These are phyloP conservation scores for Amphiprion clarkii DNA, from an alignment of 2,797 vertebrate species.

Conservation along the genomic window DNA sequence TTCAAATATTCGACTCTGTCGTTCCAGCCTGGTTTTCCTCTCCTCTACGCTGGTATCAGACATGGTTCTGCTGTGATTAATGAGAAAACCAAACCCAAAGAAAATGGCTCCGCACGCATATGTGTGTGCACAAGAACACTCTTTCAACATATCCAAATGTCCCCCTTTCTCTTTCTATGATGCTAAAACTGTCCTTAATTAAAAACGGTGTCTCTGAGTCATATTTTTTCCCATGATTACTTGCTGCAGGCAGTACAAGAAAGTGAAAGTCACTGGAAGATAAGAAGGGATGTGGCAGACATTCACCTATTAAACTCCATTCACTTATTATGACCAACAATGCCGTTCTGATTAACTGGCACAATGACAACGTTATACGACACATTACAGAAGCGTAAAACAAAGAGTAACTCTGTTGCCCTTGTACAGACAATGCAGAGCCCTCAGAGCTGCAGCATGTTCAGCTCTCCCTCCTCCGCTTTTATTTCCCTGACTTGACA, in stretches of 20 bases:
- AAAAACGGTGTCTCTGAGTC: conserved; percentile 59
- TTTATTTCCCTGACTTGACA: conserved; percentile 60
- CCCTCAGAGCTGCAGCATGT: conserved; percentile 29
- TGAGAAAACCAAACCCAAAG: conserved; percentile 62
- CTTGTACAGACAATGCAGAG: conserved; percentile 61
- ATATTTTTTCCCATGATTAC: conserved; percentile 67
- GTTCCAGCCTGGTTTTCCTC: conserved; percentile 62
- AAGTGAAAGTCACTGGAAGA: conserved; percentile 66
- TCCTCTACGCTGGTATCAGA: conserved; percentile 57
- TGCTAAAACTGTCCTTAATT: conserved; percentile 68
- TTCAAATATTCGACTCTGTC: conserved; percentile 75
- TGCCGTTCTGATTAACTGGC: conserved; percentile 60
- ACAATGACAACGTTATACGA: conserved; percentile 49
- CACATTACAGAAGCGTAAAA: conserved; percentile 39
- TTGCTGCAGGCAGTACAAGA: conserved; percentile 64
- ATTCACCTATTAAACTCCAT: conserved; percentile 64
- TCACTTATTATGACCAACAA: conserved; percentile 71
- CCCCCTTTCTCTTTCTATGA: conserved; percentile 4
- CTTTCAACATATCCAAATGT: conserved; percentile 21
- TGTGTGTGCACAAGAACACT: background rate
- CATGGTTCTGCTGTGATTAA: conserved; percentile 72
- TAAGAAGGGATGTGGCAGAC: conserved; percentile 61
- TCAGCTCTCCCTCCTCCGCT: conserved; percentile 51
- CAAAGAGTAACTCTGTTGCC: conserved; percentile 60
- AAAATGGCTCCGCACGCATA: conserved; percentile 22